Evolutionary conservation across 2,113 vertebrate species (phyloP), one percentile per base, ranked within the genome.

Genomic region (Neogobius melanostomus): DNA sequence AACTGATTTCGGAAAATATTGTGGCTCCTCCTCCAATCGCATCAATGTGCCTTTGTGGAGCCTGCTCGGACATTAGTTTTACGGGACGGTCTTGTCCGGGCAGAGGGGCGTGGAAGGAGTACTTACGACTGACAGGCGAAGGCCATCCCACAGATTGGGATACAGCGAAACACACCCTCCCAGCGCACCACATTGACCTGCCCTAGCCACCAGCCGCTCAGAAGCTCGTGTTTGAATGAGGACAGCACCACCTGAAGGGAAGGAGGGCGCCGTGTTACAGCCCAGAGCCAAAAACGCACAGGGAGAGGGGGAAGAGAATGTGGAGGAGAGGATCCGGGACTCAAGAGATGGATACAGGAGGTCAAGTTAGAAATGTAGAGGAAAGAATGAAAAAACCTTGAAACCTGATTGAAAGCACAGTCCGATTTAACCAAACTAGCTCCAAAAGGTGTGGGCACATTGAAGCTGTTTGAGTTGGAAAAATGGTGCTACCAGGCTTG

Each of bases 81-180:
- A 64, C 75, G 56, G 68, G 57, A 66, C 76, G 69, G 78, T 76
- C 72, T 74, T 47, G 74, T 84, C 77, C 68, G 42, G 71, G 66
- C 53, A 59, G 83, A 67, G 65, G 75, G 80, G 75, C 8, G 43
- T 70, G 80, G 53, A 56, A 66, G 69, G 57, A 54, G 88, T 93
- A 99, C 98, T 98, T 93, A 99, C 97, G 97, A 99, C 92, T 99
- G 98, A 80, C 97, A 99, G 93, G 97, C 95, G 76, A 98, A 99
- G 62, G 98, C 98, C 97, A 99, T 99, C 92, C 96, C 96, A 47
- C 96, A 99, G 95, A 99, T 99, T 89, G 98, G 97, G 89, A 98
- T 93, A 89, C 97, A 99, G 91, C 97, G 97, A 90, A 98, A 98
- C 88, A 99, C 89, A 69, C 98, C 97, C 89, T 97, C 96, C 95